Evolutionary conservation across 2,113 vertebrate genomes (phyloP).

Genomic region (Calonectris borealis): DNA sequence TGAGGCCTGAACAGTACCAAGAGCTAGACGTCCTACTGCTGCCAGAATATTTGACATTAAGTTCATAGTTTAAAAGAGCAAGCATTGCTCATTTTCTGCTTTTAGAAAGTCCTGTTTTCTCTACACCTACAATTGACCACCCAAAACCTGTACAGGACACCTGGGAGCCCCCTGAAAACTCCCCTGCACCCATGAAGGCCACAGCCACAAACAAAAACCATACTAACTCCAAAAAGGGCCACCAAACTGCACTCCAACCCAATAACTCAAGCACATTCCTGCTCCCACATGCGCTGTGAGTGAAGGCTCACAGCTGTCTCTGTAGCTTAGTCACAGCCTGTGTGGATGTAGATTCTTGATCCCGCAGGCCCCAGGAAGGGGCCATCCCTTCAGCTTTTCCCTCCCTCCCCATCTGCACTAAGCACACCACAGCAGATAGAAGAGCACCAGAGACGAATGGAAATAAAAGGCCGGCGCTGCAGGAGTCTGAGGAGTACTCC

Average conservation of each 20-base stretch:
- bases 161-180: background rate
- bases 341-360: fast-evolving
- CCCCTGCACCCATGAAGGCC: too few relatives aligned
- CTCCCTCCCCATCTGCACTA: too few relatives aligned
- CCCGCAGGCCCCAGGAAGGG: background rate
- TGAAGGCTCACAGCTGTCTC: background rate
- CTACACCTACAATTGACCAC: fast-evolving
- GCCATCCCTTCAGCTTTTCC: background rate
- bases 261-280: background rate
- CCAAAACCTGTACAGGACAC: background rate
- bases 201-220: background rate
- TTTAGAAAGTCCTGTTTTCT: background rate
- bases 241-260: background rate
- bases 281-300: fast-evolving
- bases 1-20: background rate
- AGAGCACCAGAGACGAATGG: fast-evolving
- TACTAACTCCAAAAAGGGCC: background rate
- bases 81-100: background rate
- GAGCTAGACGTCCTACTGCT: background rate
- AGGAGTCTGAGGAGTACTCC: too few relatives aligned
- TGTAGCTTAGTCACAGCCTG: fast-evolving
- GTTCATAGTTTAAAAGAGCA: background rate
- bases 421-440: background rate
- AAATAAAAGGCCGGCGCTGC: fast-evolving
- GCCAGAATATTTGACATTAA: background rate